These are phyloP conservation scores for Drosophila paucipuncta DNA, from an alignment of 2,888 invertebrate genomes.

Conservation along the genomic window DNA sequence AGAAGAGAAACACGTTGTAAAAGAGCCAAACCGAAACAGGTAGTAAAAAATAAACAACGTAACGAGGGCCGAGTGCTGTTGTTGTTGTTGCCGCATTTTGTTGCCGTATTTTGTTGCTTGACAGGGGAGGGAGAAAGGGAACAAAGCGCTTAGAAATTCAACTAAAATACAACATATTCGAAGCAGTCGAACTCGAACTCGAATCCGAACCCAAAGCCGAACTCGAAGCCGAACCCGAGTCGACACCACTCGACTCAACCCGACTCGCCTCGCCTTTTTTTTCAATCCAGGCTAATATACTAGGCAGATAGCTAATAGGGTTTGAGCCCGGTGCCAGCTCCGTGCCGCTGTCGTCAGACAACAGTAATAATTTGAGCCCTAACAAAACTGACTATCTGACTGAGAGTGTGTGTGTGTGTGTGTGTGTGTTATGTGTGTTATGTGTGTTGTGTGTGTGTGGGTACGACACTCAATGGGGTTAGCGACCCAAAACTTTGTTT, in stretches of 20 bases:
- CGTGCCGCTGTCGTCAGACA: slow-evolving; percentile 43
- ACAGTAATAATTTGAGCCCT: slow-evolving; percentile 59
- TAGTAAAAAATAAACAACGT: slow-evolving; percentile 69
- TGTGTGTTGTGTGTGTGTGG: slow-evolving; percentile 32
- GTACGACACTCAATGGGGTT: slow-evolving; percentile 55
- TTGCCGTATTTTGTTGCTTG: slow-evolving; percentile 36
- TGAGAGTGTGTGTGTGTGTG: slow-evolving; percentile 23
- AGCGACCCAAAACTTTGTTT: slow-evolving; percentile 66
- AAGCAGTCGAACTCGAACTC: slow-evolving; percentile 16
- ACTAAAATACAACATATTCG: slow-evolving; percentile 48
- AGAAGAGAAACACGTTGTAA: slow-evolving; percentile 66
- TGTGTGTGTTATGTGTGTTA: slow-evolving; percentile 21
- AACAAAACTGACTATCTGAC: slow-evolving; percentile 14
- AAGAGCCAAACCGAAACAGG: slow-evolving; percentile 72
- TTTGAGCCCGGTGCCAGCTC: slow-evolving; percentile 17
- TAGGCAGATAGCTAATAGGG: slow-evolving; percentile 32
- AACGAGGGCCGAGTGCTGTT: slow-evolving; percentile 30
- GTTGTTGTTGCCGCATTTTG: slow-evolving; percentile 34
- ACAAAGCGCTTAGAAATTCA: slow-evolving; percentile 62
- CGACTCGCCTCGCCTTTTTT: slow-evolving; percentile 11
- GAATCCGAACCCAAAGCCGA: slow-evolving; percentile 21
- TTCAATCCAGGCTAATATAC: slow-evolving; percentile 42
- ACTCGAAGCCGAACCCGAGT: slow-evolving; percentile 33
- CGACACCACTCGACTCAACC: neutral
- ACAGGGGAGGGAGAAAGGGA: slow-evolving; percentile 29